Percentiles rank a stretch among this genome's conserved stretches.
Evolutionary conservation across 2,888 invertebrate species (phyloP).

Genomic region (Andrena hattorfiana): DNA sequence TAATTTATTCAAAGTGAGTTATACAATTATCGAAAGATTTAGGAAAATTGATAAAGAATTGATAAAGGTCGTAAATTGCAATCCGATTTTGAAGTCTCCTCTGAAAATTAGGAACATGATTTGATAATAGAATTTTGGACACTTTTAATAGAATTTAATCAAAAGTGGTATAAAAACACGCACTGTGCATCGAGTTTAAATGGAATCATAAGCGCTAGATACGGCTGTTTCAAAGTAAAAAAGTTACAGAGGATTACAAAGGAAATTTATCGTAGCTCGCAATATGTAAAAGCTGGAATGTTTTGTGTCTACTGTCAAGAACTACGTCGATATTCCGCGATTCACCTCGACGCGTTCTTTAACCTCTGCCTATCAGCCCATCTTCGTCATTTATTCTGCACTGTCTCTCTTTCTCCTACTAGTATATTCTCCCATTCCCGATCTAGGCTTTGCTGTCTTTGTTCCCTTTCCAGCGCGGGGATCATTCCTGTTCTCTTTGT

Average conservation of each 20-base stretch:
- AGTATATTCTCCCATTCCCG: neutral
- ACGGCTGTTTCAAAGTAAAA: neutral
- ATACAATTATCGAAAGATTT: no score
- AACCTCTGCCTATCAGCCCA: slow-evolving; percentile 35
- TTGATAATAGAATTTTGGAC: neutral
- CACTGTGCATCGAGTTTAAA: no score
- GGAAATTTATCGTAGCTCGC: neutral
- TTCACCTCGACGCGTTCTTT: slow-evolving; percentile 54
- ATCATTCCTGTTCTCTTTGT: neutral
- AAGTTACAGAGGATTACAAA: neutral
- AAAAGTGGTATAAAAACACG: no score
- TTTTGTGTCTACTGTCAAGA: slow-evolving; percentile 15
- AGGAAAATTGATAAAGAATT: no score
- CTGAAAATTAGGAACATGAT: no score
- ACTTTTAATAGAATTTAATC: neutral
- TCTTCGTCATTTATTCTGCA: slow-evolving; percentile 17
- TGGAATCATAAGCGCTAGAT: neutral
- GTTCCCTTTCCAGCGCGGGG: neutral
- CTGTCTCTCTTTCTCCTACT: slow-evolving; percentile 1
- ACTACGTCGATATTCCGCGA: slow-evolving; percentile 30
- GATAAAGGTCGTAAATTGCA: no score
- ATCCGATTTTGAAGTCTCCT: no score
- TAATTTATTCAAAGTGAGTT: no score
- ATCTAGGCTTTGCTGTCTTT: slow-evolving; percentile 3
- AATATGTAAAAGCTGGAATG: neutral